These are phyloP conservation scores for Arrhopalites spinosus DNA, from an alignment of 2,888 invertebrate species.

Conservation along the genomic window DNA sequence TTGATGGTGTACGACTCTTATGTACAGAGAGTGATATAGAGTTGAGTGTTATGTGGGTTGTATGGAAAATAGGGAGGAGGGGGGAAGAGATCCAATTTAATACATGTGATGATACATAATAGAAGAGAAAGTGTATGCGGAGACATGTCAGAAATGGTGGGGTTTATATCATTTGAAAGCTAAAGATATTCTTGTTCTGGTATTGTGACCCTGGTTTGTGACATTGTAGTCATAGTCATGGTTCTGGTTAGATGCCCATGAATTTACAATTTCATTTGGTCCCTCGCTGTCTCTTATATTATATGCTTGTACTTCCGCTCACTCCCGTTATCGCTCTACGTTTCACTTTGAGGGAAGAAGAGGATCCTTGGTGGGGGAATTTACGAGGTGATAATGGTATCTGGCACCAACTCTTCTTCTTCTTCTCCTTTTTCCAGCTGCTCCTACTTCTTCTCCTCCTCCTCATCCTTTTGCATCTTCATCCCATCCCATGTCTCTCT, in stretches of 20 bases:
- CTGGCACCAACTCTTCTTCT: conserved; percentile 27
- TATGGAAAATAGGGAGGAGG: no score
- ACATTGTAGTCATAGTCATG: no score
- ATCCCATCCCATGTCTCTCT: conserved; percentile 2
- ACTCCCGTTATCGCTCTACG: not conserved
- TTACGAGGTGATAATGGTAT: conserved; percentile 55
- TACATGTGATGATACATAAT: no score
- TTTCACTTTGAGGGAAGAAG: not conserved
- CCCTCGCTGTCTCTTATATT: conserved; percentile 1
- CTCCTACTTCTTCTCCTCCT: conserved; percentile 3
- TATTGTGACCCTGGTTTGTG: not conserved
- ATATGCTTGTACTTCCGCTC: not conserved
- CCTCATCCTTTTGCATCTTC: conserved; percentile 7
- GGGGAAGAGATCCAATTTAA: no score
- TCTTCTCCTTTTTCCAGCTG: not conserved
- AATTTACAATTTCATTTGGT: conserved; percentile 5
- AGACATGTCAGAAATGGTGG: no score
- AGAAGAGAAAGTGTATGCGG: no score
- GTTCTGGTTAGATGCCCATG: not conserved
- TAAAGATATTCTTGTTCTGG: not conserved
- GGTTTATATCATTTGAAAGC: no score
- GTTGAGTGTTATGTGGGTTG: no score
- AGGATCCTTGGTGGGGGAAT: conserved; percentile 40
- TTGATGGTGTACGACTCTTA: no score
- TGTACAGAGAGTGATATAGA: no score